These are phyloP conservation scores for Tenthredo mesomela DNA, from an alignment of 2,888 invertebrate species.

Conservation along the genomic window DNA sequence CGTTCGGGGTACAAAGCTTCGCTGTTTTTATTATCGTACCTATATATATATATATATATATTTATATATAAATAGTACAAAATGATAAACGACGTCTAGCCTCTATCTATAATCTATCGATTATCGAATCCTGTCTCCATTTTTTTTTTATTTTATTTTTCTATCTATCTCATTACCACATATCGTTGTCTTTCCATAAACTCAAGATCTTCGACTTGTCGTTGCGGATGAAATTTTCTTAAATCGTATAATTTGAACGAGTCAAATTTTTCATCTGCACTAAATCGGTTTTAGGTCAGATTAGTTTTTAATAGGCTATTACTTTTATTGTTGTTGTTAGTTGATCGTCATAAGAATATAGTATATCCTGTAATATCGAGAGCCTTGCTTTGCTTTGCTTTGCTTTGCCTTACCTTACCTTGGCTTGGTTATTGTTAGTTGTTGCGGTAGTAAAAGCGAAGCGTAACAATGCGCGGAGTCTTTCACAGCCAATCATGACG, in stretches of 20 bases:
- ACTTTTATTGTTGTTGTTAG: not conserved
- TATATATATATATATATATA: not conserved
- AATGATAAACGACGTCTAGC: constrained; percentile 38
- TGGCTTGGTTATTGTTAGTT: constrained; percentile 42
- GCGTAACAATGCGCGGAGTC: constrained; percentile 52
- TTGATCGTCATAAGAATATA: constrained; percentile 11
- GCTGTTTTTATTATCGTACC: constrained; percentile 34
- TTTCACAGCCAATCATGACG: constrained; percentile 56
- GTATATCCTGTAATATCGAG: not conserved
- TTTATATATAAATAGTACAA: not conserved
- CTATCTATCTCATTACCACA: too few species aligned
- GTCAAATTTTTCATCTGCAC: not conserved
- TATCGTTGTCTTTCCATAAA: not conserved
- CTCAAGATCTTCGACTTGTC: not conserved
- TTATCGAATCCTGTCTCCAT: not conserved
- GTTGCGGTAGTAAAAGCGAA: constrained; percentile 45
- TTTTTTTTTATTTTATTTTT: not conserved
- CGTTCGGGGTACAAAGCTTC: not conserved
- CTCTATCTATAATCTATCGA: not conserved
- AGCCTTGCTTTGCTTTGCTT: not conserved
- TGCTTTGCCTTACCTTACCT: not conserved
- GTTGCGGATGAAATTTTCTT: not conserved
- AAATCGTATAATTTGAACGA: too few species aligned
- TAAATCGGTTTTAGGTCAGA: not conserved
- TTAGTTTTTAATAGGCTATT: not conserved